Percentiles rank a stretch among this genome's conserved stretches.
Conservation (phyloP, 2,113 vertebrate species). For the Nipponia nippon region DNA sequence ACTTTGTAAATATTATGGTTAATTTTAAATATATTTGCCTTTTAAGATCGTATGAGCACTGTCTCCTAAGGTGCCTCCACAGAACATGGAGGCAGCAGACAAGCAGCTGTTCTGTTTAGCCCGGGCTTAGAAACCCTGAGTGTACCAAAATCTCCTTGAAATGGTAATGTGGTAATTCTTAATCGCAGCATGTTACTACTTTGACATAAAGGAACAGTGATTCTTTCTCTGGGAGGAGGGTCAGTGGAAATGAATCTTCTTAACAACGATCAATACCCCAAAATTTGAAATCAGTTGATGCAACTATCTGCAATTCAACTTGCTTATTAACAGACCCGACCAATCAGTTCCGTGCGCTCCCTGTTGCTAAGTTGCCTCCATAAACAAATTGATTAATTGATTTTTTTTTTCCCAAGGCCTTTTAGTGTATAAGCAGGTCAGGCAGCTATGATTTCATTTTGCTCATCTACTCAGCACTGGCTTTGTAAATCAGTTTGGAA, state of each 20-base stretch:
- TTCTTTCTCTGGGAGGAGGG: constrained; percentile 47
- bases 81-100: background rate
- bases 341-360: constrained; percentile 27
- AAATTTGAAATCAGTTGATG: constrained; percentile 70
- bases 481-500: constrained; percentile 62
- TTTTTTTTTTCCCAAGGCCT: background rate
- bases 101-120: background rate
- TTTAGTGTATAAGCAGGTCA: constrained; percentile 64
- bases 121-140: background rate
- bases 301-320: constrained; percentile 63
- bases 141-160: constrained; percentile 13
- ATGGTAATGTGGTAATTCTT: background rate
- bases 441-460: constrained; percentile 71
- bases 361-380: constrained; percentile 68
- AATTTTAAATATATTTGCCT: background rate
- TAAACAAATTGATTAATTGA: constrained; percentile 76
- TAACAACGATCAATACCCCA: constrained; percentile 70
- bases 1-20: background rate
- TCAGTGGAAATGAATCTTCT: constrained; percentile 53
- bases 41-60: background rate
- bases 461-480: constrained; percentile 11
- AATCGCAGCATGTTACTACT: background rate
- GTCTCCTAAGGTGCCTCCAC: background rate
- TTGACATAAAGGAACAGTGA: constrained; percentile 3
- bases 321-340: constrained; percentile 59